phyloP scores from a whole-genome alignment of 2,888 invertebrate genomes.

The Apantesis nais region DNA sequence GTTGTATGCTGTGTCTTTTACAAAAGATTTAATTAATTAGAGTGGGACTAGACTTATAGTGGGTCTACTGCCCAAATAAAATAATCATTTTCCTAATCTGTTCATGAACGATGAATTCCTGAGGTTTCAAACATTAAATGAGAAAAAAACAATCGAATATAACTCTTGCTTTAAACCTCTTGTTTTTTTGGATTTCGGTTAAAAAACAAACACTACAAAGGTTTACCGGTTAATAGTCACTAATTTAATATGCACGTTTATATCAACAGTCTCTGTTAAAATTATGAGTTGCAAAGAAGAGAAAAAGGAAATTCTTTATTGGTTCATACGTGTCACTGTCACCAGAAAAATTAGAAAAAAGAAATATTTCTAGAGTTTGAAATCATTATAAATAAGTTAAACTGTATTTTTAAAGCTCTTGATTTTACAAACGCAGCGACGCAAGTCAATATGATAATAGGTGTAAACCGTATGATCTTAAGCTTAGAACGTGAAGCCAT shows the following conservation, averaged over 20 bases:
- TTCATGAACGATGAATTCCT: too few relatives aligned
- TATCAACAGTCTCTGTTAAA: neutral
- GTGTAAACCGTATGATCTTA: slow-evolving; percentile 38
- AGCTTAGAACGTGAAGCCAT: slow-evolving; percentile 36
- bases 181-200: neutral
- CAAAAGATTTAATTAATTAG: too few relatives aligned
- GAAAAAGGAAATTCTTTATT: neutral
- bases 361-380: too few relatives aligned
- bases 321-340: neutral
- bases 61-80: too few relatives aligned
- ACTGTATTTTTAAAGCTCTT: slow-evolving; percentile 13
- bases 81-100: too few relatives aligned
- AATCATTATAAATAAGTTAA: neutral
- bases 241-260: too few relatives aligned
- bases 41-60: too few relatives aligned
- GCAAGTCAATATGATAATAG: slow-evolving; percentile 45
- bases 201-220: neutral
- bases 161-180: too few relatives aligned
- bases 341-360: too few relatives aligned
- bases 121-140: too few relatives aligned
- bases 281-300: neutral
- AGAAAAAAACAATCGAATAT: neutral
- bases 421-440: slow-evolving; percentile 14
- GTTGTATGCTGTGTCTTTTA: too few relatives aligned
- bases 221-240: too few relatives aligned